Evolutionary conservation across 2,113 vertebrate genomes (phyloP), one percentile per base, ranked within the genome.

Genomic region (Perognathus longimembris): DNA sequence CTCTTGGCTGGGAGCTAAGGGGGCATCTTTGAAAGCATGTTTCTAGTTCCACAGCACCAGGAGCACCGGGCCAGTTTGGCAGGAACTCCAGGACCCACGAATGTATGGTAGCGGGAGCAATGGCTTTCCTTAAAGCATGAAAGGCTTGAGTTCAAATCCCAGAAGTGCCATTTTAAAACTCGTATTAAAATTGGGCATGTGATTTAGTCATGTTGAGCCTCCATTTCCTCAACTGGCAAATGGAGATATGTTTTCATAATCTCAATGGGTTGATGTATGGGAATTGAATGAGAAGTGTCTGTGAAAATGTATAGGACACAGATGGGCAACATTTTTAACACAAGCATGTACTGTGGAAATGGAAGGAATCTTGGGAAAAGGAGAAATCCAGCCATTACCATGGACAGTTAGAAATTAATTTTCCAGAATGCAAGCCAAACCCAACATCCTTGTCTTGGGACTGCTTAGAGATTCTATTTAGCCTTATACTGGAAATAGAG

Each of bases 71-170:
- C 42, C 6, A 36, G 28, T 82, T 57, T 71, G 24, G n/a, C 6
- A 40, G 12, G 3, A 73, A 89, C 17, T 89, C 59, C n/a, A 74
- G 54, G 63, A 30, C 24, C 38, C 45, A 36, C 30, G 17, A 21
- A 42, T 4, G 26, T 14, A 26, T 75, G 45, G 11, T 30, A 6
- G 17, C 91, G n/a, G 22, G 32, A 93, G 21, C 34, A 50, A 0
- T 84, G 76, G 26, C 42, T 88, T 92, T 92, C 17, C 59, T 69
- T 81, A 81, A 38, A 78, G 64, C 45, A 50, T 28, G 32, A n/a
- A 9, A 77, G 4, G 5, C 22, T 84, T 45, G n/a, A 59, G 69
- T 75, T 85, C 79, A 90, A 90, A 70, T 92, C 69, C 81, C 22
- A 85, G 34, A 34, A 42, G 50, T 78, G 45, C 8, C 14, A 81